These are phyloP conservation scores for Zaprionus capensis DNA, from an alignment of 1,140 invertebrate species.

Conservation along the genomic window DNA sequence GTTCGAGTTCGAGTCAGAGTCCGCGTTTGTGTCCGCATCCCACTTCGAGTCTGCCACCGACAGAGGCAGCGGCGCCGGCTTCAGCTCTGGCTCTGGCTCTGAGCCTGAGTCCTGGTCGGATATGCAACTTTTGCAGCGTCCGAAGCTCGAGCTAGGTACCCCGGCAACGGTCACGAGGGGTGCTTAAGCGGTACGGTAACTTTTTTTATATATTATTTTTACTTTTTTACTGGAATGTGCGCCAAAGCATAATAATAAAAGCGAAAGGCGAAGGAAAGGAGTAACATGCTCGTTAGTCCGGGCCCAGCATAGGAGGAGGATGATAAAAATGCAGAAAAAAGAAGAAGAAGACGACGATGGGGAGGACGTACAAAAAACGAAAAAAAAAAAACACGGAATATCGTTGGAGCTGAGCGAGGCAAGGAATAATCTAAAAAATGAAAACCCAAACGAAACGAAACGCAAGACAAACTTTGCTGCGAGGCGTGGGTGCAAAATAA, in stretches of 20 bases:
- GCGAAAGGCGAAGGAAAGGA: constrained; percentile 72
- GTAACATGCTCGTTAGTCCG: constrained; percentile 79
- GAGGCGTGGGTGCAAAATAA: constrained; percentile 82
- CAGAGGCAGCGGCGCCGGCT: background rate
- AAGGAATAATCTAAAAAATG: constrained; percentile 83
- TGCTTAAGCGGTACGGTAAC: constrained; percentile 45
- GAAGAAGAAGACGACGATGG: constrained; percentile 37
- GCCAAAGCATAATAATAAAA: constrained; percentile 83
- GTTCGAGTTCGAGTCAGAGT: constrained; percentile 4
- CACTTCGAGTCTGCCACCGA: constrained; percentile 31
- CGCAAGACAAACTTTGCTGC: constrained; percentile 80
- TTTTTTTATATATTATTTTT: constrained; percentile 47
- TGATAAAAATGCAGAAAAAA: constrained; percentile 31
- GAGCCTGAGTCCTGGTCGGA: constrained; percentile 56
- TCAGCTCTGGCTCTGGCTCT: background rate
- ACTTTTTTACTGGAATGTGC: constrained; percentile 70
- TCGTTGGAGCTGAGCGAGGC: constrained; percentile 50
- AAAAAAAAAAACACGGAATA: constrained; percentile 41
- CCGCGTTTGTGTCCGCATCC: constrained; percentile 22
- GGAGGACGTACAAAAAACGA: constrained; percentile 27
- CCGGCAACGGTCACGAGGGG: constrained; percentile 43
- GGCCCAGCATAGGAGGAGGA: constrained; percentile 47
- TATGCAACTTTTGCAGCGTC: constrained; percentile 74
- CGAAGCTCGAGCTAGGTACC: constrained; percentile 48
- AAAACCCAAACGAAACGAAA: constrained; percentile 75